phyloP scores from a whole-genome alignment of 2,888 invertebrate species.

The Uropetala carovei region DNA sequence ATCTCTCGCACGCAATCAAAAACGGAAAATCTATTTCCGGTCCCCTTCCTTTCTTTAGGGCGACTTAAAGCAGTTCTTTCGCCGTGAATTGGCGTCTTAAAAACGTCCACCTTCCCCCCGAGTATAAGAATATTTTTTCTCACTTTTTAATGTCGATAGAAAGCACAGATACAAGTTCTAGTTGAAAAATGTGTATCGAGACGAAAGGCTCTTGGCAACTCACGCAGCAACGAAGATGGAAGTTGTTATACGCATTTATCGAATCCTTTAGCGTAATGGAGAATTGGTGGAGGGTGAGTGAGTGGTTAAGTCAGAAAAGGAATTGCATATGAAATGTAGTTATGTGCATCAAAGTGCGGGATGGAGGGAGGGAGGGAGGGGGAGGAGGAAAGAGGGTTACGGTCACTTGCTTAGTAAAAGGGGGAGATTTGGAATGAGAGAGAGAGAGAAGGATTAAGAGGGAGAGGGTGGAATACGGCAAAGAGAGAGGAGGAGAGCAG shows the following conservation, averaged over 20 bases:
- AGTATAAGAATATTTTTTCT: no score
- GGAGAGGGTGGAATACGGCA: neutral
- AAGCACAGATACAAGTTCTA: no score
- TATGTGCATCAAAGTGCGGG: neutral
- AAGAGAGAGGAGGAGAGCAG: neutral
- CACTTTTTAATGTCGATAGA: no score
- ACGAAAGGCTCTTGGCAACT: no score
- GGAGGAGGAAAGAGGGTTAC: neutral
- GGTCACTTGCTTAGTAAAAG: neutral
- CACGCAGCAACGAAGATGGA: no score
- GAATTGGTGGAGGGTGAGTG: neutral
- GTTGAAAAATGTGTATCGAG: no score
- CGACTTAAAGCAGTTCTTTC: no score
- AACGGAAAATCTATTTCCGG: no score
- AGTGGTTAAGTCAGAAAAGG: neutral
- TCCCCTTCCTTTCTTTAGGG: no score
- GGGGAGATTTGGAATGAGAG: neutral
- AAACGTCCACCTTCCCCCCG: no score
- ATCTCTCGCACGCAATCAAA: no score
- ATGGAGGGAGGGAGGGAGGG: neutral
- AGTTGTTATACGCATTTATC: neutral
- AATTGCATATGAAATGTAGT: constrained; percentile 41
- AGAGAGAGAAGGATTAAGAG: neutral
- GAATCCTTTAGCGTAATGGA: neutral
- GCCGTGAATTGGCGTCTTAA: no score